These are phyloP conservation scores for Alces alces DNA, from an alignment of 2,113 vertebrate genomes.

Conservation along the genomic window DNA sequence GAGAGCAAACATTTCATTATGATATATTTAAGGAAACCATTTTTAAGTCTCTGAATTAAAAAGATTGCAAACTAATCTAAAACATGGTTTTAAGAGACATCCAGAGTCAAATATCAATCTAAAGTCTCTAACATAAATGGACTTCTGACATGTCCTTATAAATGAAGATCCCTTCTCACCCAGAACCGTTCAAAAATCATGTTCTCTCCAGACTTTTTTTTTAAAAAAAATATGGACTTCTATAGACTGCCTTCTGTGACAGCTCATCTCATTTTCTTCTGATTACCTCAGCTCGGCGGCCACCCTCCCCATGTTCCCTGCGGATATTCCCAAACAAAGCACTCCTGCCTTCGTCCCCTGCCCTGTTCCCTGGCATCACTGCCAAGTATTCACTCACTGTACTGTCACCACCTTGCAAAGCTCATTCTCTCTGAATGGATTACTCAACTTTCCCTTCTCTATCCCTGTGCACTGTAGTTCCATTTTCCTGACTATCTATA, in stretches of 20 bases:
- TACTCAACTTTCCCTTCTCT: not conserved
- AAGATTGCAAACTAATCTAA: slow-evolving; percentile 16
- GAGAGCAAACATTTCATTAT: slow-evolving; percentile 24
- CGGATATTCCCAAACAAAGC: not conserved
- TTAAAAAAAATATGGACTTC: not conserved
- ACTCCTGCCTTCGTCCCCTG: not conserved
- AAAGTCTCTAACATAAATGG: not conserved
- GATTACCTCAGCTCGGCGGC: not conserved
- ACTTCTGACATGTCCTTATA: not conserved
- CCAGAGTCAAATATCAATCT: not conserved
- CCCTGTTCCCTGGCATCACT: not conserved
- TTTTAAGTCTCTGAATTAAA: not conserved
- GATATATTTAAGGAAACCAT: not conserved
- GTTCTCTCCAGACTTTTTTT: not conserved
- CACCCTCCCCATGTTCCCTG: not conserved
- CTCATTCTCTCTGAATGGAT: not conserved
- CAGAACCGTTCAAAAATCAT: not conserved
- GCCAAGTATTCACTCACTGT: not conserved
- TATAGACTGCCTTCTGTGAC: not conserved
- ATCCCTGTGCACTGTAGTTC: not conserved
- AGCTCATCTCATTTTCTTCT: not conserved
- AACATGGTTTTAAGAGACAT: not conserved
- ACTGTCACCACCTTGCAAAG: not conserved
- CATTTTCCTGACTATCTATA: not conserved
- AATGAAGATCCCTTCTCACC: not conserved